A percentile compares a stretch with the other conserved stretches of the same genome.
phyloP scores from a whole-genome alignment of 2,113 vertebrate species.

The Tychaedon coryphoeus region DNA sequence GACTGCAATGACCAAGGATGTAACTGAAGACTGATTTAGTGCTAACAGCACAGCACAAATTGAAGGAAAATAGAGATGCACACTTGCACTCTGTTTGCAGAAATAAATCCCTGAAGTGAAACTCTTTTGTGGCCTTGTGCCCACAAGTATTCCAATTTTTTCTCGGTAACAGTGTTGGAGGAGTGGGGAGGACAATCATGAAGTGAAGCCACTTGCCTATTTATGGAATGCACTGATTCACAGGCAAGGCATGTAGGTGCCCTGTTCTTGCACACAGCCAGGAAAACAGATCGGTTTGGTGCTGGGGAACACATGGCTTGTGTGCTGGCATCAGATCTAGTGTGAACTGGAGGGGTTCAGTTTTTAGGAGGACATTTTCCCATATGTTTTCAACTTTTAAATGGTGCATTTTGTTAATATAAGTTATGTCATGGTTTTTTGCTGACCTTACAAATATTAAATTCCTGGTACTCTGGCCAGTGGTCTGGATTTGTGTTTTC shows the following conservation, averaged over 20 bases:
- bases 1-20: not conserved
- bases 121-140: not conserved
- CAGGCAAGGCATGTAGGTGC: not conserved
- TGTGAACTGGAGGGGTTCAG: not conserved
- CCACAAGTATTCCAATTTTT: not conserved
- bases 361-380: not conserved
- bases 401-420: not conserved
- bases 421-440: not conserved
- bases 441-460: not conserved
- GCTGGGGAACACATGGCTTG: not conserved
- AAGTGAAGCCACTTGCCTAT: not conserved
- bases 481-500: not conserved
- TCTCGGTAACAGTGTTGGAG: not conserved
- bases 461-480: not conserved
- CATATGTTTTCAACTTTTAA: not conserved
- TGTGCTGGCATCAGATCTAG: not conserved
- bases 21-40: not conserved
- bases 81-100: not conserved
- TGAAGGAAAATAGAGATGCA: not conserved
- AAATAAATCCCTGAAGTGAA: not conserved
- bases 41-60: not conserved
- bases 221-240: not conserved
- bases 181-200: not conserved
- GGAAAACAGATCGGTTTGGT: constrained; percentile 5
- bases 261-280: not conserved